Percentiles rank a stretch among this genome's conserved stretches.
These are phyloP conservation scores for Tamias sibiricus DNA, from an alignment of 2,113 vertebrate genomes.

Conservation along the genomic window DNA sequence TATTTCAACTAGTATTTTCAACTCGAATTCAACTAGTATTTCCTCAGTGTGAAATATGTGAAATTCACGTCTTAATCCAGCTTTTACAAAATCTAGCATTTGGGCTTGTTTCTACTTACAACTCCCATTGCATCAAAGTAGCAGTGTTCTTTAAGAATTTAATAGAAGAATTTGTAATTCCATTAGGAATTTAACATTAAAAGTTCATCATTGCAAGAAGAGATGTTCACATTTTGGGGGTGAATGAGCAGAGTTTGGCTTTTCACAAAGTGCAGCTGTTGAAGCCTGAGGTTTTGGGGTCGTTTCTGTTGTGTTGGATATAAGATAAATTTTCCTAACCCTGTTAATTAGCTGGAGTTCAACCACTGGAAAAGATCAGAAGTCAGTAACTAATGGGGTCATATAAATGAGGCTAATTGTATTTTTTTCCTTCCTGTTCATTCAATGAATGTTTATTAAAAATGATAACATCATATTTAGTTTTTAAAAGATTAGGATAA, in stretches of 20 bases:
- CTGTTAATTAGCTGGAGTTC: conserved; percentile 17
- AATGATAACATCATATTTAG: background rate
- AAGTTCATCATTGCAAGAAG: background rate
- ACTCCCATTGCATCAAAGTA: background rate
- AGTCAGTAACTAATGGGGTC: background rate
- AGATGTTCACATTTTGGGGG: background rate
- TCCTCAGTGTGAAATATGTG: too few relatives aligned
- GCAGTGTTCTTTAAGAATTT: background rate
- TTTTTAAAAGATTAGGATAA: background rate
- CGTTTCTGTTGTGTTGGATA: background rate
- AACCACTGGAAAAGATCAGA: conserved; percentile 24
- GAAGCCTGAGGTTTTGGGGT: background rate
- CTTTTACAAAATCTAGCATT: conserved; percentile 14
- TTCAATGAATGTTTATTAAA: conserved; percentile 41
- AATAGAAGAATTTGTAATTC: background rate
- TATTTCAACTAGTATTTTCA: background rate
- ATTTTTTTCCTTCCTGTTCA: conserved; percentile 8
- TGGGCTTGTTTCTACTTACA: background rate
- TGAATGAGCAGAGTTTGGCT: background rate
- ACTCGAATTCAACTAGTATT: background rate
- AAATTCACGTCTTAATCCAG: background rate
- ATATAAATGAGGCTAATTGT: conserved; percentile 42
- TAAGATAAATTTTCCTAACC: conserved; percentile 2
- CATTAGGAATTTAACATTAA: background rate
- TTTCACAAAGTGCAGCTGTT: background rate